These are phyloP conservation scores for Hoplodrina ambigua DNA, from an alignment of 2,888 invertebrate genomes.

Conservation along the genomic window DNA sequence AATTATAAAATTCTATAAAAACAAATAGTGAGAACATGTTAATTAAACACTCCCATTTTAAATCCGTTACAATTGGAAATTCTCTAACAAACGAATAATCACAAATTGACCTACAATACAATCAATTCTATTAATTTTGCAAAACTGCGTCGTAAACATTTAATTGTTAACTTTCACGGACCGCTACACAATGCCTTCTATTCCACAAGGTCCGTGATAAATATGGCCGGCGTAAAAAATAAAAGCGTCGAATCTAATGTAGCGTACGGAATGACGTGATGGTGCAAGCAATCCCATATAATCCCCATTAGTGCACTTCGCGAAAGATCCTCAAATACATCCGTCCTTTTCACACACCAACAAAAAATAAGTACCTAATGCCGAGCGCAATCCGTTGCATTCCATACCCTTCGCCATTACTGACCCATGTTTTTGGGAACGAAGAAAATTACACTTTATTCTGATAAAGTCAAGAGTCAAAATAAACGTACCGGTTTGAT, in stretches of 20 bases:
- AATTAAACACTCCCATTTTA: constrained; percentile 49
- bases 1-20: constrained; percentile 14
- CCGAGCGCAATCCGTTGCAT: constrained; percentile 86
- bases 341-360: constrained; percentile 81
- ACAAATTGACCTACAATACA: constrained; percentile 59
- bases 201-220: constrained; percentile 59
- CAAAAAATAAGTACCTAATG: constrained; percentile 88
- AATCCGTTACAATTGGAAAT: constrained; percentile 57
- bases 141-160: constrained; percentile 53
- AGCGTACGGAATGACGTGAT: constrained; percentile 75
- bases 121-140: constrained; percentile 56
- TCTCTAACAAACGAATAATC: constrained; percentile 42
- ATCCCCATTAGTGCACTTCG: constrained; percentile 88
- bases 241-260: constrained; percentile 69
- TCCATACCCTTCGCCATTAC: constrained; percentile 82
- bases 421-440: constrained; percentile 62
- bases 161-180: constrained; percentile 64
- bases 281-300: constrained; percentile 81
- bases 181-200: constrained; percentile 52
- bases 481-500: constrained; percentile 46
- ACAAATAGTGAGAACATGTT: constrained; percentile 21
- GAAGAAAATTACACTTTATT: constrained; percentile 51
- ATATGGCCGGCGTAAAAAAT: constrained; percentile 63
- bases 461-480: constrained; percentile 68
- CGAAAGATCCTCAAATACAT: constrained; percentile 78